These are phyloP conservation scores for Eutrigla gurnardus DNA, from an alignment of 2,797 vertebrate species.

Conservation along the genomic window DNA sequence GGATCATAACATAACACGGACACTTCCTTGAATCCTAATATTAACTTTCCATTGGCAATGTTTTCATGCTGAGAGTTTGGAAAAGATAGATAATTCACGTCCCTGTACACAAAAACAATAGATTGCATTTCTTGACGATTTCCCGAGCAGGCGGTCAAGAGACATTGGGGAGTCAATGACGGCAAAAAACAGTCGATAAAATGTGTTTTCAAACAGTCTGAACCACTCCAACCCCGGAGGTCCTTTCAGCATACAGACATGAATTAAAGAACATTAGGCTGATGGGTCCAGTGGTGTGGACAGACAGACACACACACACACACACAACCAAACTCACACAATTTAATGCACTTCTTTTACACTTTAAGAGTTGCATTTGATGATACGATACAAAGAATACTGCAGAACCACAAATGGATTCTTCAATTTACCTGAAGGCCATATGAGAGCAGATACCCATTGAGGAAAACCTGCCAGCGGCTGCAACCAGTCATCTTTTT, in stretches of 20 bases:
- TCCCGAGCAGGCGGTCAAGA: too few species aligned
- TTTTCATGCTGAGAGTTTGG: too few species aligned
- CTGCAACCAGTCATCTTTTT: slow-evolving; percentile 48
- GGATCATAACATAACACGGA: too few species aligned
- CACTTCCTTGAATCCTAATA: too few species aligned
- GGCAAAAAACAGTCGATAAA: not conserved
- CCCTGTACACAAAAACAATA: too few species aligned
- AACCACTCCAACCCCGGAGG: not conserved
- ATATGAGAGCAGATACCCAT: not conserved
- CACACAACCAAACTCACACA: too few species aligned
- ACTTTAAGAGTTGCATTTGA: not conserved
- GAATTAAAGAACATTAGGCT: not conserved
- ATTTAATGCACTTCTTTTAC: not conserved
- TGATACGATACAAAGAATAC: not conserved
- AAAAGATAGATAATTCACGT: too few species aligned
- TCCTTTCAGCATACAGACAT: not conserved
- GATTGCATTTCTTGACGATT: too few species aligned
- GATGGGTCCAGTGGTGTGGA: not conserved
- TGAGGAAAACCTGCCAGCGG: slow-evolving; percentile 9
- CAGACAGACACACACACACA: not conserved
- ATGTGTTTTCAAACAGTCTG: not conserved
- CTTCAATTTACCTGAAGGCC: slow-evolving; percentile 8
- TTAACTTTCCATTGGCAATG: too few species aligned
- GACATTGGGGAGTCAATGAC: too few species aligned
- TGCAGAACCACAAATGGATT: slow-evolving; percentile 9